phyloP scores from a whole-genome alignment of 1,140 invertebrate species.

The Paralvinella palmiformis region DNA sequence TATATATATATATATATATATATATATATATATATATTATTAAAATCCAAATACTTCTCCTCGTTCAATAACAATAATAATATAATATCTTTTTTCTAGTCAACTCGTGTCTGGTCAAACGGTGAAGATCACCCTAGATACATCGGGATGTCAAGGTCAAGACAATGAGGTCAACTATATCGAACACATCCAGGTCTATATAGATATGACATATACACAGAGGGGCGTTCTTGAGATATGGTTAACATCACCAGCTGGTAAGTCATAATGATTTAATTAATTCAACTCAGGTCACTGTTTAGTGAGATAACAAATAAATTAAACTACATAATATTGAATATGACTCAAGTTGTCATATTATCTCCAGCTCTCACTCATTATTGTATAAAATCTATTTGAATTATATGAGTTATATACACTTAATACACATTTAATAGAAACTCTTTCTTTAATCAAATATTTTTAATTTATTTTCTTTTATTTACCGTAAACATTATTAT shows the following conservation, averaged over 20 bases:
- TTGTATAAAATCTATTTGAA: too few relatives aligned
- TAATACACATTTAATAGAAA: neutral
- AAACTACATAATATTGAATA: neutral
- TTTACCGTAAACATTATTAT: neutral
- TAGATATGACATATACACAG: conserved; percentile 79
- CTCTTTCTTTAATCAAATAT: neutral
- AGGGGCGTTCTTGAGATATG: conserved; percentile 57
- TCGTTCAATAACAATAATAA: too few relatives aligned
- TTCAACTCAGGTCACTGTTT: neutral
- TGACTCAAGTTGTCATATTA: too few relatives aligned
- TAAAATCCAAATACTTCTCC: too few relatives aligned
- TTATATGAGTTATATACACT: too few relatives aligned
- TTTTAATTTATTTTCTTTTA: neutral
- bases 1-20: too few relatives aligned
- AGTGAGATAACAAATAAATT: neutral
- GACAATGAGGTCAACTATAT: conserved; percentile 85
- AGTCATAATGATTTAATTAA: neutral
- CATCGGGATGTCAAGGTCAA: conserved; percentile 48
- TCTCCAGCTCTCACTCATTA: too few relatives aligned
- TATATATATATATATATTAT: too few relatives aligned
- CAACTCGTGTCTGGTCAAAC: conserved; percentile 22
- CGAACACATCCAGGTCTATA: conserved; percentile 96
- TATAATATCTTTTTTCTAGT: conserved; percentile 17
- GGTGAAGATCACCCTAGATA: conserved; percentile 48
- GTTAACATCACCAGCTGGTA: conserved; percentile 13